Conservation (phyloP, 2,113 vertebrate genomes). For the Cynocephalus volans region DNA sequence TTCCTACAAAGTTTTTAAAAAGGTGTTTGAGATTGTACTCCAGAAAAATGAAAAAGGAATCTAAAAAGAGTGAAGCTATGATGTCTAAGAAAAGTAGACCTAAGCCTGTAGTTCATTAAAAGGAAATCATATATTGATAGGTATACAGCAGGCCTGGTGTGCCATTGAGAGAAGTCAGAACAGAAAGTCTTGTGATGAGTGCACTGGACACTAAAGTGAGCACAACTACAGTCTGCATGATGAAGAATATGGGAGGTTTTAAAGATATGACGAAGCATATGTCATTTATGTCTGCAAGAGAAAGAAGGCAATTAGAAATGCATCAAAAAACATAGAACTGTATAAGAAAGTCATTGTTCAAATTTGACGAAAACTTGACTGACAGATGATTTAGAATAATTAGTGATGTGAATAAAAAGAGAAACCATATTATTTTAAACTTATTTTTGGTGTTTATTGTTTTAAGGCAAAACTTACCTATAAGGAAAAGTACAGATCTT, state of each 20-base stretch:
- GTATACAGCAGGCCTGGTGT: neutral
- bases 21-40: neutral
- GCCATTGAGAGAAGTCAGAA: neutral
- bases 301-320: neutral
- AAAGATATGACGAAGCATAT: neutral
- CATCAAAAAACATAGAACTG: neutral
- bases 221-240: neutral
- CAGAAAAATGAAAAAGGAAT: conserved; percentile 4
- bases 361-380: neutral
- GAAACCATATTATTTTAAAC: neutral
- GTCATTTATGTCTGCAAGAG: neutral
- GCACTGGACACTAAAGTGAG: neutral
- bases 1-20: neutral
- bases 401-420: neutral
- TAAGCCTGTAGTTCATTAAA: neutral
- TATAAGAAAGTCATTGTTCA: neutral
- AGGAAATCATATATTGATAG: neutral
- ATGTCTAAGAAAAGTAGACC: neutral
- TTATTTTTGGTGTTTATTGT: neutral
- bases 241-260: neutral
- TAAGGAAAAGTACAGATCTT: neutral
- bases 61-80: neutral
- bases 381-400: neutral
- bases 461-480: neutral
- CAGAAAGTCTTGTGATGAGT: neutral